phyloP scores from a whole-genome alignment of 2,113 vertebrate species.

The Sander lucioperca region DNA sequence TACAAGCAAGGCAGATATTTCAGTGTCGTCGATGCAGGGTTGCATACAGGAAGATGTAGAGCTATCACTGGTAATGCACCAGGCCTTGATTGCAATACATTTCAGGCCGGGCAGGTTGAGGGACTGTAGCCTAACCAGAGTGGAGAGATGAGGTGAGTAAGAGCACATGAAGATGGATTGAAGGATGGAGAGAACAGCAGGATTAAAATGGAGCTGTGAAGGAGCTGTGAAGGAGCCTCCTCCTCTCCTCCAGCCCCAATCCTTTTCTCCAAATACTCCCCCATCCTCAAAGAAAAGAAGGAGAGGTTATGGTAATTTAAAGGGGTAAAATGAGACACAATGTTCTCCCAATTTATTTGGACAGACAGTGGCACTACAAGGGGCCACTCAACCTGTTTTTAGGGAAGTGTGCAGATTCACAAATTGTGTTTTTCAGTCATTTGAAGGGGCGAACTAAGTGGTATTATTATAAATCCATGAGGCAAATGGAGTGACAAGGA shows the following conservation, averaged over 20 bases:
- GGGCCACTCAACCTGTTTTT: neutral
- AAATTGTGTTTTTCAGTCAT: constrained; percentile 6
- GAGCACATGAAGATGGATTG: constrained; percentile 13
- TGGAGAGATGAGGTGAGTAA: constrained; percentile 6
- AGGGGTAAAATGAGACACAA: constrained; percentile 30
- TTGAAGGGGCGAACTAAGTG: constrained; percentile 14
- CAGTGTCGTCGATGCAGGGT: neutral
- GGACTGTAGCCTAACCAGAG: neutral
- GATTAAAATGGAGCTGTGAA: constrained; percentile 52
- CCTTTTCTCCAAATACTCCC: constrained; percentile 1
- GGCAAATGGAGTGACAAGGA: constrained; percentile 34
- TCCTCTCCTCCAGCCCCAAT: neutral
- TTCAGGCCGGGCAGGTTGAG: neutral
- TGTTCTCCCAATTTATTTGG: neutral
- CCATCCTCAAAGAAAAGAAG: neutral
- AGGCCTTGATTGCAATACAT: constrained; percentile 1
- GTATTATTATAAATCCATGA: constrained; percentile 40
- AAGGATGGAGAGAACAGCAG: constrained; percentile 24
- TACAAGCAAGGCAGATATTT: neutral
- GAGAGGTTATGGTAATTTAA: constrained; percentile 52
- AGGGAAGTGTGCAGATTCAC: constrained; percentile 7
- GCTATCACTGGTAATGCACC: neutral
- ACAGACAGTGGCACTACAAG: neutral
- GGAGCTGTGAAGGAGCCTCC: constrained; percentile 20
- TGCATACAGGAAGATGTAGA: neutral